Base-by-base conservation (phyloP, 2,888 invertebrate genomes). In the Xiphydria camelus region DNA sequence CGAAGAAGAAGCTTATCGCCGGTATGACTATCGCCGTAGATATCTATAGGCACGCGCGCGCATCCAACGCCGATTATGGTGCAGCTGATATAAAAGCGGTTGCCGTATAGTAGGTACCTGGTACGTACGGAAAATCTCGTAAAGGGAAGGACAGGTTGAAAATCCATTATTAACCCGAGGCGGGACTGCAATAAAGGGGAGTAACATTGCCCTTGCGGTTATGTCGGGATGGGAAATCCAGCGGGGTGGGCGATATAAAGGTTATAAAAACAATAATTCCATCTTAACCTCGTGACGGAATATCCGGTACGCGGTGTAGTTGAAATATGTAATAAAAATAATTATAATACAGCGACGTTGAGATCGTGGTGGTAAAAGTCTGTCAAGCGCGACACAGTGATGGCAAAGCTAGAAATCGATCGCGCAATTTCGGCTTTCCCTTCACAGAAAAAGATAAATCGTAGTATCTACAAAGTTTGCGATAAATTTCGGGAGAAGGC, bases 121-220 rank as follows among this genome's bases (percentile, higher is more conserved):
- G 7, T n/a, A n/a, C 23, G 23, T n/a, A 23, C 6, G 33, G 17
- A 33, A n/a, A 33, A 15, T 17, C 14, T 18, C 17, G 9, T 33
- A 70, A 26, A 69, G 64, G 67, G 57, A 69, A 63, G 55, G 52
- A 68, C 62, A 51, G 58, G 60, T 68, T 69, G 65, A 65, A 69
- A 68, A 70, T 71, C 59, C 64, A 68, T 70, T 69, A 68, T 68
- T 70, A 64, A 67, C 60, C 64, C 57, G 46, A 41, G 52, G 41
- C 41, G 43, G 52, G 51, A 46, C 41, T 49, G 56, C 61, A 62
- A 62, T 65, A 63, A 67, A 64, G 48, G 17, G 3, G 33, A 9
- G 9, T 19, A 15, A 7, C 23, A n/a, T 20, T 9, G 29, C 20
- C 33, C 12, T n/a, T n/a, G n/a, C 33, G 15, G 33, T 33, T 33